A percentile compares a stretch with the other conserved stretches of the same genome.
Evolutionary conservation across 2,888 invertebrate species (phyloP).

Genomic region (Epinotia nisella): DNA sequence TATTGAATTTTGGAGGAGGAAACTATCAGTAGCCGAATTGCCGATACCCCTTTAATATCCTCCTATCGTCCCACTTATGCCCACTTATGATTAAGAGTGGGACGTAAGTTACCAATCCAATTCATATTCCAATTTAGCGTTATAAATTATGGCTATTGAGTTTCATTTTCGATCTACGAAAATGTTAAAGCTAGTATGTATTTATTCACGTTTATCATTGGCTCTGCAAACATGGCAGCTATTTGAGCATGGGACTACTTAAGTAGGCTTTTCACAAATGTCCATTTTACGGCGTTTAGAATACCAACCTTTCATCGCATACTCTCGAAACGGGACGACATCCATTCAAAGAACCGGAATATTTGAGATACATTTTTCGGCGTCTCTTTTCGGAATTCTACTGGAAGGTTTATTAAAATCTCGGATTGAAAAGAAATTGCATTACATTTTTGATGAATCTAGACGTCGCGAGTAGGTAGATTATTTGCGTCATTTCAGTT

Average conservation of each 20-base stretch:
- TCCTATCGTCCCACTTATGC: neutral
- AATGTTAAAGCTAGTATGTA: neutral
- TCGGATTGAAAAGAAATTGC: slow-evolving; percentile 20
- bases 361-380: slow-evolving; percentile 26
- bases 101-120: neutral
- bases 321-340: slow-evolving; percentile 17
- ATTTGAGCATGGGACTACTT: slow-evolving; percentile 4
- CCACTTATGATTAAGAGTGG: neutral
- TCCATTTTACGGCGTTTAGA: slow-evolving; percentile 22
- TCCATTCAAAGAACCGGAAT: slow-evolving; percentile 20
- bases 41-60: too few species aligned
- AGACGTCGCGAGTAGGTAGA: too few species aligned
- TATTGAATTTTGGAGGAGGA: too few species aligned
- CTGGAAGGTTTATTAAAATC: slow-evolving; percentile 15
- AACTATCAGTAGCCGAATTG: too few species aligned
- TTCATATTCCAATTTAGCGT: neutral
- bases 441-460: neutral
- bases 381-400: neutral
- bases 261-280: slow-evolving; percentile 32
- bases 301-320: slow-evolving; percentile 22
- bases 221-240: neutral
- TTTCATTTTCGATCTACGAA: neutral
- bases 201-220: neutral
- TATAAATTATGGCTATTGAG: neutral
- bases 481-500: neutral